Base-by-base conservation (phyloP, 2,113 vertebrate genomes). In the Oncorhynchus nerka region DNA sequence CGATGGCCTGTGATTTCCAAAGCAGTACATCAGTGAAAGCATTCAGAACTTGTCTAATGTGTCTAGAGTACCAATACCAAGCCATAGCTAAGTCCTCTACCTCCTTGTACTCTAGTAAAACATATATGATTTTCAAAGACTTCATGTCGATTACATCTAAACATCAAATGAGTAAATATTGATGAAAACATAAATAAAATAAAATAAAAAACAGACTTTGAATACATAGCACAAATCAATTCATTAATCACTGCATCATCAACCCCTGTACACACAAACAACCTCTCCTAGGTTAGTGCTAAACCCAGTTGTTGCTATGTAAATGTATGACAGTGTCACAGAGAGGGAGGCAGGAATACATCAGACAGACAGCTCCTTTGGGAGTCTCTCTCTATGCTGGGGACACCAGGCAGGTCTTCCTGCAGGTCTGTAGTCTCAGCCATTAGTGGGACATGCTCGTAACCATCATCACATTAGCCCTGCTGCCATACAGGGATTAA, bases 1-100 rank as follows among this genome's bases (percentile, higher is more conserved):
- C 92, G 79, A 99, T 96, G 65, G 98, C 95, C 98, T 99, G 70
- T 7, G 81, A 70, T 51, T 75, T 73, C 75, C 45, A 65, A 71
- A 73, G 73, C 8, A 75, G 74, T 73, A 73, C 68, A 76, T n/a
- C 16, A 26, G 49, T 76, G 48, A 74, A 51, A 79, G 16, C 68
- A 13, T 73, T 67, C 16, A 70, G 39, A 70, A 55, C 16, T 51
- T 16, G 32, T 28, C 7, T 72, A 26, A 39, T 2, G 24, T 16
- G 16, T 55, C 1, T 15, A 4, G 4, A 55, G 51, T 19, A 1
- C 7, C n/a, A 62, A 22, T 22, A 9, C 22, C 59, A 62, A 62
- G n/a, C n/a, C 7, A 62, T n/a, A 62, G 59, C 59, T 62, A 22
- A 22, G 3, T 62, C 19, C n/a, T 62, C 59, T 62, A 55, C 4